Percentiles rank a stretch among this genome's conserved stretches.
Evolutionary conservation across 2,797 vertebrate genomes (phyloP).

Genomic region (Clamator glandarius): DNA sequence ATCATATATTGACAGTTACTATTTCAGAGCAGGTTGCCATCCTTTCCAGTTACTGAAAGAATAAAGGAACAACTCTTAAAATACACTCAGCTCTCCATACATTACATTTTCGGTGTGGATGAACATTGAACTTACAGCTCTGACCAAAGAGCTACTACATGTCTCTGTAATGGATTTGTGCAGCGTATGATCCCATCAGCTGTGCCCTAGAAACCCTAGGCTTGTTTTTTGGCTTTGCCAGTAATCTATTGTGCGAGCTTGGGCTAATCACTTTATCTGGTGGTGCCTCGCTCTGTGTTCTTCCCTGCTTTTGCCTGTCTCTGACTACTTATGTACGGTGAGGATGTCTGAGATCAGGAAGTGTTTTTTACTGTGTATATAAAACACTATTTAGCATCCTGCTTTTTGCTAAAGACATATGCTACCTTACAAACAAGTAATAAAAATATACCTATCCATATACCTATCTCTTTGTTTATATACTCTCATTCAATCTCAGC

Average conservation of each 20-base stretch:
- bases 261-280: slow-evolving; percentile 16
- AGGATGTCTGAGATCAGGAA: background rate
- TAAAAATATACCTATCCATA: background rate
- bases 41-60: slow-evolving; percentile 58
- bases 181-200: slow-evolving; percentile 28
- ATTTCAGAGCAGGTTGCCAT: slow-evolving; percentile 41
- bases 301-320: background rate
- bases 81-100: slow-evolving; percentile 53
- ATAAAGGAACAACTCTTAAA: slow-evolving; percentile 68
- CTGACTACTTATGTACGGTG: background rate
- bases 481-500: background rate
- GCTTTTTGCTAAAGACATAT: background rate
- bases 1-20: slow-evolving; percentile 71
- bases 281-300: background rate
- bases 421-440: background rate
- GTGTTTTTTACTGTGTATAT: background rate
- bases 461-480: background rate
- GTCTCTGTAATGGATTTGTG: slow-evolving; percentile 53
- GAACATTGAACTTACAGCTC: slow-evolving; percentile 61
- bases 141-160: slow-evolving; percentile 59
- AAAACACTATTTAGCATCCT: background rate
- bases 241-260: background rate
- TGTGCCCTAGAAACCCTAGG: slow-evolving; percentile 24
- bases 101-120: slow-evolving; percentile 39
- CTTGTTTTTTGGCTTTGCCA: slow-evolving; percentile 45